Evolutionary conservation across 2,797 vertebrate species (phyloP).

Genomic region (Arctocebus calabarensis): DNA sequence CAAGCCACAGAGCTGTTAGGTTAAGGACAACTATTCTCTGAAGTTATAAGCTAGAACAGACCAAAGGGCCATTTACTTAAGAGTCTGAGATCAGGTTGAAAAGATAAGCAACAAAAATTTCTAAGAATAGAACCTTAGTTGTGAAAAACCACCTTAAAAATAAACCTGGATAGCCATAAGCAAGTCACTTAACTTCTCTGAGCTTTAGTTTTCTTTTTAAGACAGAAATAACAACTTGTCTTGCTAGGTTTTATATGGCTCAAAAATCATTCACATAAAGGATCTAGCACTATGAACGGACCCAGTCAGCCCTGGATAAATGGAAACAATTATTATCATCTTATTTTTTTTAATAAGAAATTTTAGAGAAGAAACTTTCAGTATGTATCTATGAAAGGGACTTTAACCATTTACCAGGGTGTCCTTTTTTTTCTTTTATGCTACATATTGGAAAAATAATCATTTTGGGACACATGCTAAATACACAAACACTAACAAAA

Average conservation of each 20-base stretch:
- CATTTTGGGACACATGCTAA: no score
- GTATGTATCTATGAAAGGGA: neutral
- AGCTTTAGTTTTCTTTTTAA: neutral
- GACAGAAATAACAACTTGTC: neutral
- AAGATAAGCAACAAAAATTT: neutral
- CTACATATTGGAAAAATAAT: no score
- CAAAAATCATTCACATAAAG: neutral
- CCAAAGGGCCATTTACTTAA: neutral
- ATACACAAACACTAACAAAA: no score
- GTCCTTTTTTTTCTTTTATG: no score
- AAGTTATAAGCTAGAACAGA: neutral
- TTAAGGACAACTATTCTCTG: neutral
- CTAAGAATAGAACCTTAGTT: neutral
- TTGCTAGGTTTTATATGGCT: neutral
- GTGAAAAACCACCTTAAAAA: neutral
- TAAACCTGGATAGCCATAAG: neutral
- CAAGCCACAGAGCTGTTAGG: neutral
- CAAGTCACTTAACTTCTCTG: neutral
- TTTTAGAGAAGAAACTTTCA: neutral
- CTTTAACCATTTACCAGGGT: neutral
- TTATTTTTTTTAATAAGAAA: neutral
- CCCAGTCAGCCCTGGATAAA: neutral
- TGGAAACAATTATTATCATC: neutral
- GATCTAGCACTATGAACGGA: neutral
- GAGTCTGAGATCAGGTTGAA: neutral